Evolutionary conservation across 2,113 vertebrate species (phyloP).

Genomic region (Phylloscopus trochilus): DNA sequence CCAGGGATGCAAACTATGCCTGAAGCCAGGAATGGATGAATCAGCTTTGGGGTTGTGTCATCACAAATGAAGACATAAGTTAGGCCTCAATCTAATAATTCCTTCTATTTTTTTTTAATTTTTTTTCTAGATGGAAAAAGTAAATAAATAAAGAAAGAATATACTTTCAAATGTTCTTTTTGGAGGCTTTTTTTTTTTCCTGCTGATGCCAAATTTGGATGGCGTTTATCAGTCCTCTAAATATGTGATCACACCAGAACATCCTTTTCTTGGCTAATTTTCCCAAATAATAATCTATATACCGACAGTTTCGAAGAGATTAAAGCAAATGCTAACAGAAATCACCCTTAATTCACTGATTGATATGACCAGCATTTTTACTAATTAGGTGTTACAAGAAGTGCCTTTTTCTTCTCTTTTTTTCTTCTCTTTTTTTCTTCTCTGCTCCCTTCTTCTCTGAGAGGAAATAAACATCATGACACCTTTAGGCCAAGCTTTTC

Average conservation of each 20-base stretch:
- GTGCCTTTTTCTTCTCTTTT: background rate
- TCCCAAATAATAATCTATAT: background rate
- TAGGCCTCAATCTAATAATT: background rate
- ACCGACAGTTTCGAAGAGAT: background rate
- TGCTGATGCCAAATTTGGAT: background rate
- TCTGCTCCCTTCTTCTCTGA: background rate
- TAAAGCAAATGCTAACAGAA: background rate
- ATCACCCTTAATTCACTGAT: background rate
- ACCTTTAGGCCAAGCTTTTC: background rate
- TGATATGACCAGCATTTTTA: background rate
- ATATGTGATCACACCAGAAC: background rate
- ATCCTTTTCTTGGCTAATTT: background rate
- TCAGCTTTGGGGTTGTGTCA: background rate
- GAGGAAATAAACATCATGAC: background rate
- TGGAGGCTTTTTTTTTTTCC: background rate
- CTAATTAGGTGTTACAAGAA: background rate
- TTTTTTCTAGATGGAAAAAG: background rate
- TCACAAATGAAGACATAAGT: background rate
- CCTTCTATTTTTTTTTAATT: background rate
- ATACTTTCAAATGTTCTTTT: background rate
- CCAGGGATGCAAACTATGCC: background rate
- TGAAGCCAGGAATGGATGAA: background rate
- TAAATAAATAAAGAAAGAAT: background rate
- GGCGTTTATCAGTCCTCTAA: background rate
- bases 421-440: background rate